Evolutionary conservation across 2,113 vertebrate genomes (phyloP).

Genomic region (Hippocampus abdominalis): DNA sequence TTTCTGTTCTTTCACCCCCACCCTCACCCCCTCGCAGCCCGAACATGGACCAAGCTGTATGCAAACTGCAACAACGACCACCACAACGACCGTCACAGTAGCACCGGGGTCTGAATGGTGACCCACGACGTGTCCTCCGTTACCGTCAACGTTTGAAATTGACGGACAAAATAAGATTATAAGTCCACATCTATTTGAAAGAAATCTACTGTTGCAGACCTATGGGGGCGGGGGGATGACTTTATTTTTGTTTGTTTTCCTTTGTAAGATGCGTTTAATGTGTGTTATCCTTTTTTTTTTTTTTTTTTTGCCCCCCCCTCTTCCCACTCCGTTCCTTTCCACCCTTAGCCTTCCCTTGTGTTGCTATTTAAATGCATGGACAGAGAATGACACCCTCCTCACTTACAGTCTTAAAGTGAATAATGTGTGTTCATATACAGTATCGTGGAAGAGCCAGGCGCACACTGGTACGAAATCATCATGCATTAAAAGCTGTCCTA

Average conservation of each 20-base stretch:
- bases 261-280: constrained; percentile 56
- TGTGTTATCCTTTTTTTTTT: constrained; percentile 51
- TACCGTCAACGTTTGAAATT: constrained; percentile 67
- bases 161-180: constrained; percentile 51
- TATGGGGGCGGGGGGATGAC: constrained; percentile 59
- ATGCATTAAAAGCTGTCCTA: constrained; percentile 58
- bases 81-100: constrained; percentile 79
- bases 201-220: constrained; percentile 67
- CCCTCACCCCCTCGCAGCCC: constrained; percentile 79
- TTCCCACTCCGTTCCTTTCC: neutral
- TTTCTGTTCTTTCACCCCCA: constrained; percentile 7
- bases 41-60: constrained; percentile 98
- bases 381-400: constrained; percentile 57
- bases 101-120: constrained; percentile 70
- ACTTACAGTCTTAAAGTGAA: constrained; percentile 46
- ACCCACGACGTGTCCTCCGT: constrained; percentile 64
- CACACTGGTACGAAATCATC: constrained; percentile 50
- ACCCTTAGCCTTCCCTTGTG: constrained; percentile 21
- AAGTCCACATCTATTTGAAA: constrained; percentile 67
- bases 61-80: constrained; percentile 75
- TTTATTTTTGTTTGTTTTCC: constrained; percentile 35
- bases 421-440: constrained; percentile 17
- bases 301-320: neutral
- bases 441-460: constrained; percentile 14
- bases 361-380: constrained; percentile 70